Evolutionary conservation across 2,113 vertebrate genomes (phyloP).

Genomic region (Ascaphus truei): DNA sequence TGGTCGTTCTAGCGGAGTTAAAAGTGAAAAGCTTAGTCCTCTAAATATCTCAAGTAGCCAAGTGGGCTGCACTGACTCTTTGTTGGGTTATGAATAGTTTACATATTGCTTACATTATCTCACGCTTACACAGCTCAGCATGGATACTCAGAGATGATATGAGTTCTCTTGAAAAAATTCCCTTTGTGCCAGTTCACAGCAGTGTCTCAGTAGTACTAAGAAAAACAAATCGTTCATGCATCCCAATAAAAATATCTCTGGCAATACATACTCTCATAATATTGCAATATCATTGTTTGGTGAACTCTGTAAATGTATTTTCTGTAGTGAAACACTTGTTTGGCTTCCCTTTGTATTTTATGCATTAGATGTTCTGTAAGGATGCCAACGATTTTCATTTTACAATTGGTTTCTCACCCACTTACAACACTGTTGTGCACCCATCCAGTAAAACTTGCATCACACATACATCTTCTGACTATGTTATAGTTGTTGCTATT

Average conservation of each 20-base stretch:
- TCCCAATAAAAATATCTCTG: constrained; percentile 31
- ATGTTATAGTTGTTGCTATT: no score
- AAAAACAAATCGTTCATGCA: constrained; percentile 25
- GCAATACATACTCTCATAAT: constrained; percentile 2
- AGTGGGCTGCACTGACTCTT: not conserved
- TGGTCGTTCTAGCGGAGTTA: not conserved
- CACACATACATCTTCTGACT: no score
- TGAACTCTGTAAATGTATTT: constrained; percentile 26
- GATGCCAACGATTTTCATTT: constrained; percentile 7
- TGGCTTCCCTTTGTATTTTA: constrained; percentile 13
- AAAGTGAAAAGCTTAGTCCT: not conserved
- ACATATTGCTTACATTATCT: constrained; percentile 16
- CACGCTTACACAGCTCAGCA: constrained; percentile 14
- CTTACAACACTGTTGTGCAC: not conserved
- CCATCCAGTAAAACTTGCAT: constrained; percentile 7
- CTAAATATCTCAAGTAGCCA: not conserved
- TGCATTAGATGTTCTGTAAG: constrained; percentile 1
- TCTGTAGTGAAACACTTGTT: constrained; percentile 19
- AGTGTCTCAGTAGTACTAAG: not conserved
- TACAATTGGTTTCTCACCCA: constrained; percentile 8
- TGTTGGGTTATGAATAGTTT: not conserved
- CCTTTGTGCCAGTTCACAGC: constrained; percentile 25
- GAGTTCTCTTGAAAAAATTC: constrained; percentile 21
- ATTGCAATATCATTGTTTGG: constrained; percentile 8
- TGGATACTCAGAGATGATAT: constrained; percentile 21